Conservation (phyloP, 2,797 vertebrate genomes). For the Aplochiton taeniatus region DNA sequence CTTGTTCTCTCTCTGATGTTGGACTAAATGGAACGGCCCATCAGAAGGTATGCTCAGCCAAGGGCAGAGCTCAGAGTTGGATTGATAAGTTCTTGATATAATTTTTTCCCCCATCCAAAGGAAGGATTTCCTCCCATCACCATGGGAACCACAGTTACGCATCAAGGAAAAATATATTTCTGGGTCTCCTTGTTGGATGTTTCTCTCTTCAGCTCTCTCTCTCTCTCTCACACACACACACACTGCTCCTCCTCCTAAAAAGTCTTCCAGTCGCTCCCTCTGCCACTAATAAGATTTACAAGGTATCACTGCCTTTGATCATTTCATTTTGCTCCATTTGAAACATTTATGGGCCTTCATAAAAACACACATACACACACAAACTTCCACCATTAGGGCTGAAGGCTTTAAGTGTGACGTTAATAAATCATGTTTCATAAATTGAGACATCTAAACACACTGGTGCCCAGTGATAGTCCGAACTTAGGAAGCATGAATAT, state of each 20-base stretch:
- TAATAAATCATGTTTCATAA: constrained; percentile 73
- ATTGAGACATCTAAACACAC: constrained; percentile 64
- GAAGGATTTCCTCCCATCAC: constrained; percentile 14
- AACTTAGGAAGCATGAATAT: constrained; percentile 51
- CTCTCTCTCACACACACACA: not conserved
- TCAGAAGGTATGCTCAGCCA: not conserved
- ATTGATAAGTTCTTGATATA: constrained; percentile 14
- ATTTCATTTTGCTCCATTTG: constrained; percentile 66
- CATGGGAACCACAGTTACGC: constrained; percentile 22
- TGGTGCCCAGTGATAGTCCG: constrained; percentile 37
- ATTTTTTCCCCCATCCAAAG: constrained; percentile 3
- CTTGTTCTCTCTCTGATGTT: too few relatives aligned
- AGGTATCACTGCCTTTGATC: constrained; percentile 64
- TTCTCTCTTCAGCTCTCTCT: not conserved
- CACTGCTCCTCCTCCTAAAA: constrained; percentile 20
- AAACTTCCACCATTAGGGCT: constrained; percentile 56
- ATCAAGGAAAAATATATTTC: constrained; percentile 13
- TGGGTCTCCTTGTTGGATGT: not conserved
- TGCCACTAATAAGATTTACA: constrained; percentile 66
- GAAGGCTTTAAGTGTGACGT: constrained; percentile 67
- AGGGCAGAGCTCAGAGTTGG: not conserved
- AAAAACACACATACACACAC: constrained; percentile 41
- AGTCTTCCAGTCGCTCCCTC: constrained; percentile 21
- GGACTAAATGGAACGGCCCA: not conserved
- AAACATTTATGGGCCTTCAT: constrained; percentile 75